Percentiles rank a stretch among this genome's conserved stretches.
phyloP scores from a whole-genome alignment of 2,113 vertebrate species.

The Potamarius usumacintae region DNA sequence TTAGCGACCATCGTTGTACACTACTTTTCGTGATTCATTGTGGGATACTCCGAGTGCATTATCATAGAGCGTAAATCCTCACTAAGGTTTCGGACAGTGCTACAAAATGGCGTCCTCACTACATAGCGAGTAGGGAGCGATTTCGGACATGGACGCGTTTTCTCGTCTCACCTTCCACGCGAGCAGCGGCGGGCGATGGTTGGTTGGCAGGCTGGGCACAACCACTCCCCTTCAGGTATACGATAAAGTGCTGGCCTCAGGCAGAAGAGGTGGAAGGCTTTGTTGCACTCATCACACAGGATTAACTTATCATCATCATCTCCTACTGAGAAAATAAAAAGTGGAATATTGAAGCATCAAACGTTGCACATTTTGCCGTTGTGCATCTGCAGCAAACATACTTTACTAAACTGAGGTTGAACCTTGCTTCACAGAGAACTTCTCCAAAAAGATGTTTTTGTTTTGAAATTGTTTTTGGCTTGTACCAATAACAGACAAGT shows the following conservation, averaged over 20 bases:
- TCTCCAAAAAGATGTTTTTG: no score
- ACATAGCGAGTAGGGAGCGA: no score
- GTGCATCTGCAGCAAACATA: background rate
- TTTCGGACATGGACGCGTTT: background rate
- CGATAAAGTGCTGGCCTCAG: constrained; percentile 89
- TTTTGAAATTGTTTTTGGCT: no score
- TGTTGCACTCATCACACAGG: constrained; percentile 96
- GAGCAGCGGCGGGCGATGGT: constrained; percentile 83
- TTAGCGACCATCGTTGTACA: no score
- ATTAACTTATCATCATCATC: constrained; percentile 97
- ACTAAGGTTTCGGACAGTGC: no score
- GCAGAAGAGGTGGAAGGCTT: constrained; percentile 97
- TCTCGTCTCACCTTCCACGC: constrained; percentile 78
- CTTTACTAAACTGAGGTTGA: background rate
- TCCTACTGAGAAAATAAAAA: constrained; percentile 67
- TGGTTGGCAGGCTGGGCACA: constrained; percentile 94
- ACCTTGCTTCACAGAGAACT: no score
- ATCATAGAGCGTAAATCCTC: no score
- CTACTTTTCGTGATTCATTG: no score
- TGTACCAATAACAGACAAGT: no score
- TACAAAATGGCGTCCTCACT: no score
- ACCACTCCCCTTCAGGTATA: constrained; percentile 91
- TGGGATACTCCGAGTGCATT: no score
- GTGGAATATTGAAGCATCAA: background rate
- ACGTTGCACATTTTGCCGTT: background rate